Evolutionary conservation across 2,797 vertebrate species (phyloP).

Genomic region (Sphenopsis melanotis): DNA sequence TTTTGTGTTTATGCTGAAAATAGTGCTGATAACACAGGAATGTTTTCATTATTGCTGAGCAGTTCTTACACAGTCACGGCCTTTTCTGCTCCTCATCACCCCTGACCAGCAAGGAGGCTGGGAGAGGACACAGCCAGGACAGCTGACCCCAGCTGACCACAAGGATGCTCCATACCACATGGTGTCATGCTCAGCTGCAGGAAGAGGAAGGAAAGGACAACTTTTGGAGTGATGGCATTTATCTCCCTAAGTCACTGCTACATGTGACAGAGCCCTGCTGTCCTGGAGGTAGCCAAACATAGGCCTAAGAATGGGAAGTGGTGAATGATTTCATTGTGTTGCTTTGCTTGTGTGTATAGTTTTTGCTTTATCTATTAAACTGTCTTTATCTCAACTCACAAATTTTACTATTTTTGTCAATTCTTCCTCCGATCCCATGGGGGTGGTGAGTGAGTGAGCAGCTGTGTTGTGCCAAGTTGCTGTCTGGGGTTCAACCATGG

Average conservation of each 20-base stretch:
- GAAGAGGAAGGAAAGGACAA: neutral
- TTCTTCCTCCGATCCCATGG: no score
- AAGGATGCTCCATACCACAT: neutral
- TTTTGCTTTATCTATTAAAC: neutral
- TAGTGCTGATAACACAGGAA: neutral
- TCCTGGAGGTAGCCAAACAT: neutral
- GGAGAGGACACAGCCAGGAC: neutral
- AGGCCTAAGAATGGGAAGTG: neutral
- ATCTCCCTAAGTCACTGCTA: neutral
- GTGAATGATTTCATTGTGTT: neutral
- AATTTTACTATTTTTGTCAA: neutral
- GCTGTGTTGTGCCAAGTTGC: neutral
- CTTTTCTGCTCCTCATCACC: neutral
- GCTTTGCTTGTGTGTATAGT: neutral
- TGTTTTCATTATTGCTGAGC: neutral
- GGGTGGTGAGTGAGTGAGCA: neutral
- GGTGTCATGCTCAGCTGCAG: neutral
- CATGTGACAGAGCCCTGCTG: neutral
- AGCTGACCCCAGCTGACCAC: neutral
- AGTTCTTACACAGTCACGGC: rapidly evolving
- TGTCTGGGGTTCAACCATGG: neutral
- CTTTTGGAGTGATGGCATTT: neutral
- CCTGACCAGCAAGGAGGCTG: neutral
- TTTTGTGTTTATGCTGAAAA: neutral
- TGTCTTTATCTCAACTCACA: neutral